Percentiles rank a stretch among this genome's conserved stretches.
Evolutionary conservation across 2,797 vertebrate genomes (phyloP).

Genomic region (Microctenopoma stevenorrisi): DNA sequence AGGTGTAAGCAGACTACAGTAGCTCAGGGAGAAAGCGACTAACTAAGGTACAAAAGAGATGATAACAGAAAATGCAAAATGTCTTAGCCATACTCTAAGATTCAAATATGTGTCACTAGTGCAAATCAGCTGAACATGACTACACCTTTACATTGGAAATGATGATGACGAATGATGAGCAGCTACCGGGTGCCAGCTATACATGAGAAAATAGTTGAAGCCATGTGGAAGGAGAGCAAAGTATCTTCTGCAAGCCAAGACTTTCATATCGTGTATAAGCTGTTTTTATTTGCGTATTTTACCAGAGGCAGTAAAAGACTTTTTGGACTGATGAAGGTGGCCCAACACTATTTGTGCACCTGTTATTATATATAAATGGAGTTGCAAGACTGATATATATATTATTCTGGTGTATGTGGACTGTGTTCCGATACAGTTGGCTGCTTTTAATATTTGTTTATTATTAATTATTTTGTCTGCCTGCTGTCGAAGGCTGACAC

Average conservation of each 20-base stretch:
- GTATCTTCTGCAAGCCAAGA: background rate
- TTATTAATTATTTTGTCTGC: too few relatives aligned
- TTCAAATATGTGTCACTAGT: constrained; percentile 13
- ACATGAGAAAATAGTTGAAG: too few relatives aligned
- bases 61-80: constrained; percentile 21
- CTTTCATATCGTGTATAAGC: background rate
- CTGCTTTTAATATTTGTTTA: too few relatives aligned
- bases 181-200: background rate
- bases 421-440: too few relatives aligned
- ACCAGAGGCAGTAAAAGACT: background rate
- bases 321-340: background rate
- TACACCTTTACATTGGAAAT: background rate
- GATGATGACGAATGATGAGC: background rate
- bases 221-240: background rate
- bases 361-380: too few relatives aligned
- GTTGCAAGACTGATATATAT: too few relatives aligned
- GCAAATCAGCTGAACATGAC: background rate
- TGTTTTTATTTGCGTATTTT: background rate
- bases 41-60: constrained; percentile 34
- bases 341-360: too few relatives aligned
- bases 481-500: too few relatives aligned
- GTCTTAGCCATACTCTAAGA: constrained; percentile 1
- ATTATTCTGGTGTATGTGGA: too few relatives aligned
- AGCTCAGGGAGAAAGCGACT: constrained; percentile 41
- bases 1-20: constrained; percentile 42